phyloP scores from a whole-genome alignment of 1,140 invertebrate genomes.

The Panagrolaimus sp. region DNA sequence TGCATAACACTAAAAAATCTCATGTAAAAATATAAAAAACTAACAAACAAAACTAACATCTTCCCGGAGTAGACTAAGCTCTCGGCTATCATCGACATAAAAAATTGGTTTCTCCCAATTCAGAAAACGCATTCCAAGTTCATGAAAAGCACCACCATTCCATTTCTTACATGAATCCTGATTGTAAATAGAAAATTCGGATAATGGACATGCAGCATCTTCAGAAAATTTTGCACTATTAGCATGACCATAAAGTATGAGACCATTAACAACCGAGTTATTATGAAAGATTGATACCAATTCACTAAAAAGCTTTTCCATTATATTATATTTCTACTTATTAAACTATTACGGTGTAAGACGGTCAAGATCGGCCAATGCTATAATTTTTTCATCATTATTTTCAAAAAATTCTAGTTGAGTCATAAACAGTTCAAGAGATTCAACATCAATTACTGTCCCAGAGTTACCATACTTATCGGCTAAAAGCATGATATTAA shows the following conservation, averaged over 20 bases:
- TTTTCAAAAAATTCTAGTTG: background rate
- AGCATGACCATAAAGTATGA: background rate
- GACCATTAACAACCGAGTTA: background rate
- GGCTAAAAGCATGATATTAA: background rate
- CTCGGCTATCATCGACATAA: background rate
- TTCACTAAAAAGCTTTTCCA: background rate
- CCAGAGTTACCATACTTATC: background rate
- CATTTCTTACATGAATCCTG: background rate
- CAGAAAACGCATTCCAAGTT: background rate
- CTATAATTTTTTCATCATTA: slow-evolving; percentile 5
- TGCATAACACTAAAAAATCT: background rate
- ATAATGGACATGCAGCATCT: background rate
- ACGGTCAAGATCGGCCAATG: background rate
- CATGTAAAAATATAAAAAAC: background rate
- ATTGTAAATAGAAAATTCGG: background rate
- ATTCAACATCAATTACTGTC: background rate
- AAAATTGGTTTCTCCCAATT: slow-evolving; percentile 8
- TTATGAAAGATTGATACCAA: background rate
- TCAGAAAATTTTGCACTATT: slow-evolving; percentile 5
- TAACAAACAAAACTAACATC: background rate
- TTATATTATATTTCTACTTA: background rate
- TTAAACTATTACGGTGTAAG: background rate
- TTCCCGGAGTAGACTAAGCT: background rate
- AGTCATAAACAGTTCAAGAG: background rate
- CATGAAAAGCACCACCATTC: background rate